Evolutionary conservation across 2,797 vertebrate genomes (phyloP), one percentile per base, ranked within the genome.

Genomic region (Benthosema pterotum): DNA sequence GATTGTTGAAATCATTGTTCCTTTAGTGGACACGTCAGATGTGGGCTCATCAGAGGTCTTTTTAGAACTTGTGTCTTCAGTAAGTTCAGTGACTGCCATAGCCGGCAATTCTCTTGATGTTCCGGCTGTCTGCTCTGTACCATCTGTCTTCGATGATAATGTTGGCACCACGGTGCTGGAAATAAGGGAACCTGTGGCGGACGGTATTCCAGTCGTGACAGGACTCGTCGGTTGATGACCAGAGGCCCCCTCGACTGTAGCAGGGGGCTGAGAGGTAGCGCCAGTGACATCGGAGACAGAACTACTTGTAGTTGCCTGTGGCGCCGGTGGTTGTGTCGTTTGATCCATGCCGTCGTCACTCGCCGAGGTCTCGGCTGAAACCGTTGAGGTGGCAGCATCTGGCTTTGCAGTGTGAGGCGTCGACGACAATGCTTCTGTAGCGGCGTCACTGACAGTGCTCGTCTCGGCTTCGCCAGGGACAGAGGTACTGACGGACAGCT

Each of bases 281-380:
- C 28, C 28, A 32, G 25, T 42, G 49, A 43, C 60, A 59, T 49
- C 15, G 28, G 11, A 48, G 6, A 28, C 6, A 8, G 57, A 11
- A 48, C 9, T 15, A 32, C 32, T 22, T 17, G 63, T 49, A 11
- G 45, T 9, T 13, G 57, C 9, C 42, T 28, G 32, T 58, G n/a
- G 16, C 9, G 16, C 19, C 22, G 43, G 4, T 45, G 11, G 43
- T 45, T 2, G 9, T 45, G 14, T 45, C 14, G 61, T n/a, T 45
- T 59, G 38, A 9, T 52, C 42, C 17, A 43, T 47, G 2, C 51
- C 18, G 25, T 28, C 25, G 52, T 55, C 53, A 43, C 54, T 56
- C 47, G 42, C 16, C 51, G 25, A 25, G 38, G 58, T 60, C 50
- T 60, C 16, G 8, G 28, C 11, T 14, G 25, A 45, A 14, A 45